A percentile compares a stretch with the other conserved stretches of the same genome.
Conservation (phyloP, 2,797 vertebrate species). For the Psittacula echo region DNA sequence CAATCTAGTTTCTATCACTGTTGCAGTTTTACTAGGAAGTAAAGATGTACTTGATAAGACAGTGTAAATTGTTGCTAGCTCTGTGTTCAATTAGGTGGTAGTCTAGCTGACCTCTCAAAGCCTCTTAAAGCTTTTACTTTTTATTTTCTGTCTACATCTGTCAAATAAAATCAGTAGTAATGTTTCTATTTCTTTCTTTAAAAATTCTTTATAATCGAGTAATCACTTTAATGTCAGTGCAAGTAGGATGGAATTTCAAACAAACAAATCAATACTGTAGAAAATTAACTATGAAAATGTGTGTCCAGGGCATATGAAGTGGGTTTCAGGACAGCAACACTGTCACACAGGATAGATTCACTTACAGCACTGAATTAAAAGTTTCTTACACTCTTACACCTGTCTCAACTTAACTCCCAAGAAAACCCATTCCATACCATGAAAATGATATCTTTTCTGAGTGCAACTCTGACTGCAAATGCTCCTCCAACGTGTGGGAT, state of each 20-base stretch:
- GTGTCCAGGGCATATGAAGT: background rate
- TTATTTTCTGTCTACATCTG: background rate
- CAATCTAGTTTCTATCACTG: background rate
- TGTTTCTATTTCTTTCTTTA: background rate
- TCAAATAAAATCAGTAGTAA: background rate
- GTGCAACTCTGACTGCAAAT: conserved; percentile 87
- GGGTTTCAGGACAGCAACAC: background rate
- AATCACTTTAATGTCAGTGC: background rate
- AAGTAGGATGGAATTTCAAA: background rate
- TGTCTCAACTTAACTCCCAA: conserved; percentile 37
- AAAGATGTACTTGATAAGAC: background rate
- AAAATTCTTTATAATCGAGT: background rate
- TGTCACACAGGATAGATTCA: background rate
- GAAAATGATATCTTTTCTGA: conserved; percentile 65
- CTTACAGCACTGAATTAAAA: background rate
- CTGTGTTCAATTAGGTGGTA: rapidly evolving
- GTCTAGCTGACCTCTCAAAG: background rate
- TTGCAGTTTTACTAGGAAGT: background rate
- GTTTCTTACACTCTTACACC: background rate
- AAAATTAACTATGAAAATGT: background rate
- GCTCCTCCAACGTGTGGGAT: conserved; percentile 86
- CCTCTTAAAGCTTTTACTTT: background rate
- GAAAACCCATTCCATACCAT: background rate
- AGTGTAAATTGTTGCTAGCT: background rate
- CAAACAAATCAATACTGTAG: background rate